phyloP scores from a whole-genome alignment of 2,888 invertebrate species.

The Orthosia incerta region DNA sequence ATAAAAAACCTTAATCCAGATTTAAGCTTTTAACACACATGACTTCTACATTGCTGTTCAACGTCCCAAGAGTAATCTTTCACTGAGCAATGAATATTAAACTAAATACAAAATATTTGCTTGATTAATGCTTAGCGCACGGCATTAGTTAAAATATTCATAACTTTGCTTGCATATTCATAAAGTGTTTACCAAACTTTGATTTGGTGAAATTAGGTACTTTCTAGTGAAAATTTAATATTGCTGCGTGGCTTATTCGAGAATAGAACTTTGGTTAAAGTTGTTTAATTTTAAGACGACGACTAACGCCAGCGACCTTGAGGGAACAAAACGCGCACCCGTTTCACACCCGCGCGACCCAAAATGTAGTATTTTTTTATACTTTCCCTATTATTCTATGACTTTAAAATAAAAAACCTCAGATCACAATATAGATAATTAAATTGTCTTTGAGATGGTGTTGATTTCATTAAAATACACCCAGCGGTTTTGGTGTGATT shows the following conservation, averaged over 20 bases:
- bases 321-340: too few relatives aligned
- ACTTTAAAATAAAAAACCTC: too few relatives aligned
- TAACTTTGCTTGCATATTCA: conserved; percentile 29
- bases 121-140: conserved; percentile 19
- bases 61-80: conserved; percentile 1
- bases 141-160: conserved; percentile 22
- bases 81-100: conserved; percentile 15
- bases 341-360: too few relatives aligned
- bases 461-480: too few relatives aligned
- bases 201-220: not conserved
- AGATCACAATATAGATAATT: too few relatives aligned
- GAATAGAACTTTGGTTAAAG: not conserved
- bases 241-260: not conserved
- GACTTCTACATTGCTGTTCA: not conserved
- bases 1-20: too few relatives aligned
- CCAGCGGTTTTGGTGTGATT: too few relatives aligned
- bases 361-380: too few relatives aligned
- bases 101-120: conserved; percentile 1
- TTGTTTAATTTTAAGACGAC: not conserved
- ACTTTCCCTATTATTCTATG: too few relatives aligned
- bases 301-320: too few relatives aligned
- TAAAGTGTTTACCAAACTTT: conserved; percentile 18
- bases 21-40: too few relatives aligned
- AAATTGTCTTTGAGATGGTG: too few relatives aligned
- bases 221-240: not conserved